Evolutionary conservation across 1,140 invertebrate species (phyloP), one percentile per base, ranked within the genome.

Genomic region (Drosophila ananassae): DNA sequence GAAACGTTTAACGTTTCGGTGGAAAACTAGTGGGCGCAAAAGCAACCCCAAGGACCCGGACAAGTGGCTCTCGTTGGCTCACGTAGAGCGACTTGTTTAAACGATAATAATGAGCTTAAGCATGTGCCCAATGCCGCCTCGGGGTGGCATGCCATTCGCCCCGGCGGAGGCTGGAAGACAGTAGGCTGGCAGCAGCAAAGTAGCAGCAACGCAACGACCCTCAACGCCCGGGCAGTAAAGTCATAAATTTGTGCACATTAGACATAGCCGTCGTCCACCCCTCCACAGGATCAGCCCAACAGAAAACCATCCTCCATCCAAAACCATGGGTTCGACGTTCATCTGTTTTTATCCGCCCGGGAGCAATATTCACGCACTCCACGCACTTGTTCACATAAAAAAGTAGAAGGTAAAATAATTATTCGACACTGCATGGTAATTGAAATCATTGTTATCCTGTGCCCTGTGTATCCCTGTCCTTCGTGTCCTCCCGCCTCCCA

Each of bases 191-290:
- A 6, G 25, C 17, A 17, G 25, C 79, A 83, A 79, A 76, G 75
- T 89, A 66, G 54, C 73, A 66, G 41, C 66, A 48, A 68, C 39
- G 41, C 66, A 48, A 68, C 32, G 51, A 51, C 75, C 66, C 58
- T 73, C 57, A 22, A 73, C 72, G 58, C 61, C 51, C 60, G 72
- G 72, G 73, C 55, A 87, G 74, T 69, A 79, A 90, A 90, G 89
- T 90, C 89, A 90, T 90, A 90, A 90, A 90, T 90, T 90, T 90
- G 89, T 89, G 84, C 79, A 90, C 89, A 90, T 90, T 90, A 90
- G 89, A 90, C 89, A 89, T 83, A 89, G 89, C 64, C 89, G 62
- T 64, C 78, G 81, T 77, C 82, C 81, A 63, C 60, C 62, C 51
- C 54, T 10, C 5, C 13, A 1, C 2, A 17, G 13, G 13, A 6